Conservation (phyloP, 2,888 invertebrate species). For the Eucriotettix oculatus region DNA sequence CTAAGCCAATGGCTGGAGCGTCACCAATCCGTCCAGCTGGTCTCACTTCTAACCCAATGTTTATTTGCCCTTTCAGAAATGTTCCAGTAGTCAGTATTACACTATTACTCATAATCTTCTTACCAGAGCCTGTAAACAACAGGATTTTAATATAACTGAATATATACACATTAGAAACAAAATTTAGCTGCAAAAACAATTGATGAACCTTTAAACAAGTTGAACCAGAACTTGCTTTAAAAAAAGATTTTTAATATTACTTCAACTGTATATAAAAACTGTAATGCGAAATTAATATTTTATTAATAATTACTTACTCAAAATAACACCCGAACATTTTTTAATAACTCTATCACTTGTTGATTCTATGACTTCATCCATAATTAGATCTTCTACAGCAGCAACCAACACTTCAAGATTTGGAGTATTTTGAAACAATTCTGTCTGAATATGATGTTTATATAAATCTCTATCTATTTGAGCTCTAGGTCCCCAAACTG, state of each 20-base stretch:
- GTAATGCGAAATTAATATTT: neutral
- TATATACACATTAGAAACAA: too few species aligned
- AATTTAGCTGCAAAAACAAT: too few species aligned
- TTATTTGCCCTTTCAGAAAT: constrained; percentile 70
- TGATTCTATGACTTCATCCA: constrained; percentile 24
- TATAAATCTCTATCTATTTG: constrained; percentile 75
- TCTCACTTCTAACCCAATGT: constrained; percentile 53
- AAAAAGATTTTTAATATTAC: neutral
- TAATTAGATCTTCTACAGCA: constrained; percentile 62
- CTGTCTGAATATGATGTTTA: constrained; percentile 54
- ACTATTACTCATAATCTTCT: constrained; percentile 36
- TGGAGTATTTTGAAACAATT: constrained; percentile 40
- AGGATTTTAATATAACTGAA: too few species aligned
- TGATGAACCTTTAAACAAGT: neutral
- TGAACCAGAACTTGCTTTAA: neutral
- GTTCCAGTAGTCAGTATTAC: constrained; percentile 80
- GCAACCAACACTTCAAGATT: constrained; percentile 51
- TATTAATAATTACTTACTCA: constrained; percentile 25
- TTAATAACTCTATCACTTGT: neutral
- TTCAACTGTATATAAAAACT: neutral
- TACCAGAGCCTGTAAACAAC: constrained; percentile 33
- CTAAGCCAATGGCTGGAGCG: constrained; percentile 56
- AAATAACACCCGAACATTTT: constrained; percentile 33
- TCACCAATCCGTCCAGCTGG: constrained; percentile 75
- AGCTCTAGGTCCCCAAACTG: constrained; percentile 76